Percentiles rank a stretch among this genome's conserved stretches.
Conservation (phyloP, 2,113 vertebrate genomes). For the Caretta caretta region DNA sequence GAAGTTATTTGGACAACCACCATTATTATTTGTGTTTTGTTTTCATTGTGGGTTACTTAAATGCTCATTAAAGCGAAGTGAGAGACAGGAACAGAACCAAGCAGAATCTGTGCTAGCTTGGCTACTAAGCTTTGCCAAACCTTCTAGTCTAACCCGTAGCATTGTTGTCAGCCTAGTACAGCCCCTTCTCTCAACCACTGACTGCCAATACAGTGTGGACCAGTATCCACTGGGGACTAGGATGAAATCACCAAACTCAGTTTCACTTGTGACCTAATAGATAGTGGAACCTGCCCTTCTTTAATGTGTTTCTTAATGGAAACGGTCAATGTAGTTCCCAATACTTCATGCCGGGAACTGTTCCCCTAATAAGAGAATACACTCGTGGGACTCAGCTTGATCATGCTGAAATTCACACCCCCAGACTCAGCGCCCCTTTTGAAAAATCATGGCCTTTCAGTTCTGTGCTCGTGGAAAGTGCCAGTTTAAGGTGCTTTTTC, state of each 20-base stretch:
- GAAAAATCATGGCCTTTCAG: background rate
- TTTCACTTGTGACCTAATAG: background rate
- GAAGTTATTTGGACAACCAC: background rate
- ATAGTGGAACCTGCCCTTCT: background rate
- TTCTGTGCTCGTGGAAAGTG: background rate
- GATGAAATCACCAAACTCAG: background rate
- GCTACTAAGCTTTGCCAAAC: background rate
- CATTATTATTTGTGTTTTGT: background rate
- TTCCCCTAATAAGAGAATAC: background rate
- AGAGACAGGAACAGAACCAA: background rate
- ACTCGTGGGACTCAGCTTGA: background rate
- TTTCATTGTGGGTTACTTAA: background rate
- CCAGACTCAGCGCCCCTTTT: background rate
- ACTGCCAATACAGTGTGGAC: background rate
- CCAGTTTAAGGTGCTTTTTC: background rate
- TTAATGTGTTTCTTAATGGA: background rate
- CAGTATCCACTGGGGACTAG: background rate
- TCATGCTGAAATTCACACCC: background rate
- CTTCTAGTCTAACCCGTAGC: background rate
- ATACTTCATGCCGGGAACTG: background rate
- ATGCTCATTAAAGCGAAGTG: rapidly evolving
- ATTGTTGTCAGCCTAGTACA: background rate
- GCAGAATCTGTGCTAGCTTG: background rate
- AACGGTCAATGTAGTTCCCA: background rate
- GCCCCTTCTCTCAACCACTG: background rate